A percentile compares a stretch with the other conserved stretches of the same genome.
These are phyloP conservation scores for Aldrovandia affinis DNA, from an alignment of 2,797 vertebrate species.

Conservation along the genomic window DNA sequence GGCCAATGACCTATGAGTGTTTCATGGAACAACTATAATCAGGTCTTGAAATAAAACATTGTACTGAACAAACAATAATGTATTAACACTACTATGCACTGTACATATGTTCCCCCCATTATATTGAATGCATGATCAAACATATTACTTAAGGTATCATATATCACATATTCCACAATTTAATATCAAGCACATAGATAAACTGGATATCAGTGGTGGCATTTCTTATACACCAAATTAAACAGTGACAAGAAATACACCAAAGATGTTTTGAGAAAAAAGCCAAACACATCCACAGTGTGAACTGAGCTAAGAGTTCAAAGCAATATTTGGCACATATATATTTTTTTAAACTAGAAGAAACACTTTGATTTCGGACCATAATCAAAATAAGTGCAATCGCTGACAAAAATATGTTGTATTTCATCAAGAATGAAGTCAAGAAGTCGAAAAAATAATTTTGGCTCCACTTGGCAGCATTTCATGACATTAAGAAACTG, in stretches of 20 bases:
- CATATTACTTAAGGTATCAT: neutral
- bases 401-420: too few species aligned
- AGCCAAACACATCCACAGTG: too few species aligned
- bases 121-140: neutral
- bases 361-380: too few species aligned
- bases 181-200: neutral
- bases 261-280: neutral
- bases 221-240: neutral
- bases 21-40: neutral
- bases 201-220: neutral
- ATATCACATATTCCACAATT: neutral
- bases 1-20: neutral
- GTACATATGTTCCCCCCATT: neutral
- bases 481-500: too few species aligned
- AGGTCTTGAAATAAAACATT: conserved; percentile 2
- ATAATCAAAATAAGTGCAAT: too few species aligned
- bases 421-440: too few species aligned
- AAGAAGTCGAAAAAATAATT: too few species aligned
- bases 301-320: too few species aligned
- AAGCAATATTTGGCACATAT: too few species aligned
- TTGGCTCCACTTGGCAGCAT: too few species aligned
- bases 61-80: neutral
- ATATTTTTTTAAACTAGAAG: too few species aligned
- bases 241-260: neutral
- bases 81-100: neutral